Evolutionary conservation across 35 echinoderm and acorn worm species (phyloP).

Genomic region (Apostichopus japonicus): DNA sequence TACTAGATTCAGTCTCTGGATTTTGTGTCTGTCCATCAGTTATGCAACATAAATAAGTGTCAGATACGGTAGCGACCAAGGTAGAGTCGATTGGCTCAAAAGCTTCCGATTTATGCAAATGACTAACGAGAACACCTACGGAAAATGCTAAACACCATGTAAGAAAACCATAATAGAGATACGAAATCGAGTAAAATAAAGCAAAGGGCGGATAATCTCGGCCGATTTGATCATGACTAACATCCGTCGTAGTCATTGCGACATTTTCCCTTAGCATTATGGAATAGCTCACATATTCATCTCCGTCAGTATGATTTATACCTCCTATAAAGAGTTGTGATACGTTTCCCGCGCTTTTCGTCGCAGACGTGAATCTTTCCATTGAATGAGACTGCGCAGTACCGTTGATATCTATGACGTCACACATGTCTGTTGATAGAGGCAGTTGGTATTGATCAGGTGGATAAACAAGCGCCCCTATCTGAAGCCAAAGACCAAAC

Average conservation of each 20-base stretch:
- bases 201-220: constrained; percentile 21
- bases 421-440: neutral
- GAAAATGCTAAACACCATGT: constrained; percentile 15
- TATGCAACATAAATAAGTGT: constrained; percentile 33
- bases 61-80: constrained; percentile 16
- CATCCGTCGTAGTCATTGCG: neutral
- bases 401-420: neutral
- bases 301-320: neutral
- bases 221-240: neutral
- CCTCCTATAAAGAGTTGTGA: no score
- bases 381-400: no score
- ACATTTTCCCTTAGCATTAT: neutral
- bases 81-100: neutral
- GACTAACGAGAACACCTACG: constrained; percentile 39
- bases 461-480: constrained; percentile 31
- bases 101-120: neutral
- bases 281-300: neutral
- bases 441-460: constrained; percentile 26
- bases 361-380: neutral
- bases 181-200: constrained; percentile 39
- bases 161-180: constrained; percentile 61
- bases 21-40: neutral
- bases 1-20: neutral
- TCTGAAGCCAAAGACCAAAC: constrained; percentile 28
- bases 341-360: neutral